Evolutionary conservation across 2,797 vertebrate genomes (phyloP).

Genomic region (Tadarida brasiliensis): DNA sequence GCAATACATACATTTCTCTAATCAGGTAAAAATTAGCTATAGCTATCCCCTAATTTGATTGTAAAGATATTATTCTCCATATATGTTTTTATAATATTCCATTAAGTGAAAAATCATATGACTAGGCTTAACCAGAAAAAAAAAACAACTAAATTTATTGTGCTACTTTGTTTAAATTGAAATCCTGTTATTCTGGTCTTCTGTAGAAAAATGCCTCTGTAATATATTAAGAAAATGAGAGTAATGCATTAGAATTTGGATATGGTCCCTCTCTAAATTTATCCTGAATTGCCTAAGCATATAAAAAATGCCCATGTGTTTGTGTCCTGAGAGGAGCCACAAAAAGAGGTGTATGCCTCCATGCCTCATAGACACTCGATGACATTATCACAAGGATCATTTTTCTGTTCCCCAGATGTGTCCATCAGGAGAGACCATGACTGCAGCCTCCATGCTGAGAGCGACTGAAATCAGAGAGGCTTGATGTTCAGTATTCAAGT

Average conservation of each 20-base stretch:
- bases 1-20: constrained; percentile 81
- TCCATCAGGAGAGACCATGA: constrained; percentile 90
- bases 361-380: constrained; percentile 64
- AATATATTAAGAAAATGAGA: constrained; percentile 44
- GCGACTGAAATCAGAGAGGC: constrained; percentile 98
- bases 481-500: constrained; percentile 97
- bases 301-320: constrained; percentile 2
- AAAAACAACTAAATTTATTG: constrained; percentile 82
- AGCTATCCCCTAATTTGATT: constrained; percentile 84
- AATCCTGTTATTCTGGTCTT: constrained; percentile 82
- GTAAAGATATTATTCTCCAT: constrained; percentile 86
- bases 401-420: constrained; percentile 93
- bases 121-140: constrained; percentile 82
- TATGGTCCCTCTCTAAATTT: constrained; percentile 30
- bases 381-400: constrained; percentile 82
- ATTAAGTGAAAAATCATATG: constrained; percentile 83
- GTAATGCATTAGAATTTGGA: constrained; percentile 36
- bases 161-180: constrained; percentile 85
- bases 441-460: constrained; percentile 95
- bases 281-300: not conserved
- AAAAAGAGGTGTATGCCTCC: constrained; percentile 44
- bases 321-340: not conserved
- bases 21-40: constrained; percentile 85
- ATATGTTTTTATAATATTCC: constrained; percentile 84
- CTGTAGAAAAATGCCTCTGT: constrained; percentile 72